Conservation (phyloP, 2,113 vertebrate genomes). For the Phasianus colchicus region DNA sequence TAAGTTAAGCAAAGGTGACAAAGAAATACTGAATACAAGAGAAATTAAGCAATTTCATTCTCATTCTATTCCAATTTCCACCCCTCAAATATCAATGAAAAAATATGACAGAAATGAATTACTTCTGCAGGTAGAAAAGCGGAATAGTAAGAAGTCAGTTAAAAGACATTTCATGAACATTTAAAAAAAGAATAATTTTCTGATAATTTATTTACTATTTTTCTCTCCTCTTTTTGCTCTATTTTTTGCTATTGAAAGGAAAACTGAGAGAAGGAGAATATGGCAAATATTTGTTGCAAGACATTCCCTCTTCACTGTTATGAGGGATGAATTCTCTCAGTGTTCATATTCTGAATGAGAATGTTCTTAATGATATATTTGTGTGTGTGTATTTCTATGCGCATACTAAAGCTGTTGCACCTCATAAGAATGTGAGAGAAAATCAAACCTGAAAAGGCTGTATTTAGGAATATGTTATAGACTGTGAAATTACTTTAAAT, state of each 20-base stretch:
- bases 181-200: background rate
- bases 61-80: background rate
- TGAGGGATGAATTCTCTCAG: background rate
- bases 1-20: background rate
- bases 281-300: background rate
- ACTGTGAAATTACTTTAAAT: conserved; percentile 5
- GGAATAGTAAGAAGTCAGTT: background rate
- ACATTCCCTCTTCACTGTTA: background rate
- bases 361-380: background rate
- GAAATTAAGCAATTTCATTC: background rate
- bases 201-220: conserved; percentile 1
- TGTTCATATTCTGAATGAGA: background rate
- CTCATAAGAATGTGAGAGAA: background rate
- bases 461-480: background rate
- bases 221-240: background rate
- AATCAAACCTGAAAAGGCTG: background rate
- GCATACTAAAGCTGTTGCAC: background rate
- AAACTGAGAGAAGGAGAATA: background rate
- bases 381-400: fast-evolving
- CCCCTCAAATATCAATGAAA: background rate
- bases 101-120: background rate
- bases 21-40: background rate
- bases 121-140: background rate
- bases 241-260: background rate
- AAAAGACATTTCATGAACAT: background rate